Conservation (phyloP, 2,888 invertebrate genomes). For the Mythimna ferrago region DNA sequence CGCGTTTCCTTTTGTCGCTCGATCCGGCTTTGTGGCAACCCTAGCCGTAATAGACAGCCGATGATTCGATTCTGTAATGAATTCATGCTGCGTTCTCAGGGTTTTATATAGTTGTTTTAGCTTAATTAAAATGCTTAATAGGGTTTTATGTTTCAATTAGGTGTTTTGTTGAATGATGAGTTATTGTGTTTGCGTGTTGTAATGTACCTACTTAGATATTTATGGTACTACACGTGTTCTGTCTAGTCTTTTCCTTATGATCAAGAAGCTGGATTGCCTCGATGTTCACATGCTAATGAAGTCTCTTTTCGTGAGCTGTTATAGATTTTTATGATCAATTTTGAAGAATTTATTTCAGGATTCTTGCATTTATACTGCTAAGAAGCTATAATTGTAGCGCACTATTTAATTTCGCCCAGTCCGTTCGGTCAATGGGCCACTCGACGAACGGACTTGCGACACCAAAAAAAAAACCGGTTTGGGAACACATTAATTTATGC, state of each 20-base stretch:
- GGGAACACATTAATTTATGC: no score
- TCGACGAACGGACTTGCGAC: no score
- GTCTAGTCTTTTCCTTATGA: neutral
- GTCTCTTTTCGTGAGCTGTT: no score
- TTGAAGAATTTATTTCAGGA: no score
- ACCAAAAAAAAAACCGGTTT: no score
- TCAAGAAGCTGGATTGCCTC: neutral
- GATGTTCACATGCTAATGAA: no score
- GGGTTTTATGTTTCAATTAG: constrained; percentile 64
- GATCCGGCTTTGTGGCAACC: constrained; percentile 77
- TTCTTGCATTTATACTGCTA: no score
- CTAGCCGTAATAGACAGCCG: constrained; percentile 74
- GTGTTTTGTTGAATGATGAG: constrained; percentile 41
- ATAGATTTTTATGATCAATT: no score
- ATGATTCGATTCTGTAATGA: constrained; percentile 74
- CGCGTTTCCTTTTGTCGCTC: constrained; percentile 77
- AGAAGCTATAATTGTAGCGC: no score
- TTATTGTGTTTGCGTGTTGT: constrained; percentile 12
- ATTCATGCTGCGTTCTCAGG: constrained; percentile 68
- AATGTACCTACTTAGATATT: neutral
- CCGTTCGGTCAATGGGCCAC: no score
- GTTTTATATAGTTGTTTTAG: constrained; percentile 65
- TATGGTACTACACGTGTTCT: neutral
- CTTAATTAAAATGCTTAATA: constrained; percentile 68
- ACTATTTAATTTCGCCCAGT: no score